A percentile compares a stretch with the other conserved stretches of the same genome.
Evolutionary conservation across 2,113 vertebrate genomes (phyloP).

Genomic region (Loxodonta africana): DNA sequence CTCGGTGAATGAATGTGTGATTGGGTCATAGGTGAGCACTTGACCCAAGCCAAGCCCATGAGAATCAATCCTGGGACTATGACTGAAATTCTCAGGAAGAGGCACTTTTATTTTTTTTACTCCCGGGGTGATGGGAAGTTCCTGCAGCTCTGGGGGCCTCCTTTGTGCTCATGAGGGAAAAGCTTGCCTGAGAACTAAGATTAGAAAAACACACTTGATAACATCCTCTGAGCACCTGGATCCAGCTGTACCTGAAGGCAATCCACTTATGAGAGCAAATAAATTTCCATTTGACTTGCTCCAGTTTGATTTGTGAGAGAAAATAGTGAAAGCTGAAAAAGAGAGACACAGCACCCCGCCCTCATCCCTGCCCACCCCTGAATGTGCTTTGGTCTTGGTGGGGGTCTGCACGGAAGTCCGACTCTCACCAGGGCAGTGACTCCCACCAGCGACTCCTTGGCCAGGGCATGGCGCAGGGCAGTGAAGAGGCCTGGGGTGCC

Average conservation of each 20-base stretch:
- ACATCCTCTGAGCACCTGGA: not conserved
- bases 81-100: not conserved
- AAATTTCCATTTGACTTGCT: not conserved
- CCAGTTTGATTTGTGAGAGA: not conserved
- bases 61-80: not conserved
- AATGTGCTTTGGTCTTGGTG: fast-evolving
- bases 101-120: not conserved
- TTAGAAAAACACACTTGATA: not conserved
- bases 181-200: not conserved
- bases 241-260: conserved; percentile 25
- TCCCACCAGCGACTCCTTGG: conserved; percentile 88
- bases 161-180: not conserved
- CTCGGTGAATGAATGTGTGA: not conserved
- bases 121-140: not conserved
- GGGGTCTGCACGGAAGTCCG: fast-evolving
- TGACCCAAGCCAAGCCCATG: not conserved
- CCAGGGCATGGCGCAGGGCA: conserved; percentile 81
- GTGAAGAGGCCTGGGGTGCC: conserved; percentile 81
- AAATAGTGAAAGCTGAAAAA: not conserved
- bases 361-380: no score
- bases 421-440: conserved; percentile 87
- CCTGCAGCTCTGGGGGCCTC: not conserved
- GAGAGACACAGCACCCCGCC: not conserved
- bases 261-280: not conserved
- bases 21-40: not conserved